These are phyloP conservation scores for Sarcophaga caerulescens DNA, from an alignment of 2,888 invertebrate genomes.

Conservation along the genomic window DNA sequence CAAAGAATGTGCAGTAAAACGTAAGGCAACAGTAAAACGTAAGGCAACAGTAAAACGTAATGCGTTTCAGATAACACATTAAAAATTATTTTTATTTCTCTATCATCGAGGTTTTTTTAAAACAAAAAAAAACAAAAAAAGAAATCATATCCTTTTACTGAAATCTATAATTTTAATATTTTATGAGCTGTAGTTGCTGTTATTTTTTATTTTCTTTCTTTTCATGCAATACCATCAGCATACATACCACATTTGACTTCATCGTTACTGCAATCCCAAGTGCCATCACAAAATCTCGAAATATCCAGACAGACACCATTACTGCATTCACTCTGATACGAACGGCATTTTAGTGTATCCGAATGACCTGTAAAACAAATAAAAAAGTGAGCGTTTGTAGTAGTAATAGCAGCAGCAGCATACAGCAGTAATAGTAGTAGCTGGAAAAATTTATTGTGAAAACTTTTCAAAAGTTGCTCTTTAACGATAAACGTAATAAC, in stretches of 20 bases:
- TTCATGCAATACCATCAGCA: neutral
- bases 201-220: neutral
- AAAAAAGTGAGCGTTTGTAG: neutral
- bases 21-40: too few relatives aligned
- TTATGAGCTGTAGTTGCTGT: neutral
- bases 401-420: neutral
- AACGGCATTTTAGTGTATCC: slow-evolving; percentile 84
- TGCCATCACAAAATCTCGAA: slow-evolving; percentile 80
- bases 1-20: neutral
- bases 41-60: neutral
- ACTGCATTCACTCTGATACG: slow-evolving; percentile 86
- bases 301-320: slow-evolving; percentile 80
- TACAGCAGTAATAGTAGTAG: neutral
- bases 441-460: too few relatives aligned
- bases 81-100: neutral
- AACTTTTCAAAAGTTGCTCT: too few relatives aligned
- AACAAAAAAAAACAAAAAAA: neutral
- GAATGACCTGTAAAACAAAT: slow-evolving; percentile 81
- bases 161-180: neutral
- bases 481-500: too few relatives aligned
- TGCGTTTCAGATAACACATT: neutral
- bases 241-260: slow-evolving; percentile 79
- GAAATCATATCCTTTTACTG: neutral
- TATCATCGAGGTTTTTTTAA: too few relatives aligned
- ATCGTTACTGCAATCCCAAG: slow-evolving; percentile 80